These are phyloP conservation scores for Cabera pusaria DNA, from an alignment of 2,888 invertebrate genomes.

Conservation along the genomic window DNA sequence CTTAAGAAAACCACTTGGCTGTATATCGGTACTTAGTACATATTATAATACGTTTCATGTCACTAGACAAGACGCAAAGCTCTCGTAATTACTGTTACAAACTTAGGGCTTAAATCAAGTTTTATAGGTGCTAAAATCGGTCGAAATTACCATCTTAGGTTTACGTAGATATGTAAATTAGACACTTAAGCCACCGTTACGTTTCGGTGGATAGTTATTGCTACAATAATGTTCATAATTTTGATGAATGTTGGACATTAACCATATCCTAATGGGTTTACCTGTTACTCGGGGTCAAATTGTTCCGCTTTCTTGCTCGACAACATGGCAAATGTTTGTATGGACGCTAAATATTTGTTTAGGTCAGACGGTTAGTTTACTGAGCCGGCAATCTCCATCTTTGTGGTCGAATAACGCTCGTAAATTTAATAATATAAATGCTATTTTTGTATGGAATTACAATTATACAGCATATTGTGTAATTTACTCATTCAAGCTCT, in stretches of 20 bases:
- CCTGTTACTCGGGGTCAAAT: constrained; percentile 19
- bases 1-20: constrained; percentile 43
- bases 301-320: constrained; percentile 15
- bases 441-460: no score
- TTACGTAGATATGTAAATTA: constrained; percentile 34
- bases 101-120: constrained; percentile 34
- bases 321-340: constrained; percentile 25
- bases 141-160: constrained; percentile 34
- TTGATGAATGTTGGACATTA: constrained; percentile 21
- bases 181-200: constrained; percentile 25
- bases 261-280: constrained; percentile 9
- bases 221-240: constrained; percentile 31
- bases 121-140: constrained; percentile 36
- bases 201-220: constrained; percentile 27
- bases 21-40: constrained; percentile 24
- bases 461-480: no score
- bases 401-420: constrained; percentile 1
- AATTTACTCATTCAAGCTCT: no score
- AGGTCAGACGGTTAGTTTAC: constrained; percentile 16
- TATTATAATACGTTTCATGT: constrained; percentile 32
- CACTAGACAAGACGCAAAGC: constrained; percentile 28
- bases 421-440: no score
- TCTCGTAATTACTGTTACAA: constrained; percentile 30
- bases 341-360: constrained; percentile 24
- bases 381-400: constrained; percentile 5